Percentiles rank a stretch among this genome's conserved stretches.
Evolutionary conservation across 2,113 vertebrate genomes (phyloP).

Genomic region (Climacteris rufus): DNA sequence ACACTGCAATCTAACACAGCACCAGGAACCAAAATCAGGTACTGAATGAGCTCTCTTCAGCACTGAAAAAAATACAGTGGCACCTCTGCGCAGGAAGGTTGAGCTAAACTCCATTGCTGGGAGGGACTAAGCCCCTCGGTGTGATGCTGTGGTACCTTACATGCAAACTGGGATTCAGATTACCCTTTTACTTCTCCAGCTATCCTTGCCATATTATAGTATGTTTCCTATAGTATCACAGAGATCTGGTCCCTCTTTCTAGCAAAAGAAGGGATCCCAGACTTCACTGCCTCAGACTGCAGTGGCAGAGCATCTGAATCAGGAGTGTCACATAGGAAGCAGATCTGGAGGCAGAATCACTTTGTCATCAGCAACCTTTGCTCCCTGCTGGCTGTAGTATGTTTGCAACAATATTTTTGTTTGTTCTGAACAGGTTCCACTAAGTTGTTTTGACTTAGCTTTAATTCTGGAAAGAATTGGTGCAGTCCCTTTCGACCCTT

Average conservation of each 20-base stretch:
- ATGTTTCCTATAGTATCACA: not conserved
- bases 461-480: not conserved
- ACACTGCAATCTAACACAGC: not conserved
- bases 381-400: not conserved
- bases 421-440: not conserved
- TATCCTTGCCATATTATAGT: not conserved
- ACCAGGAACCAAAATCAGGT: not conserved
- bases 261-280: not conserved
- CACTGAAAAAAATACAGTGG: not conserved
- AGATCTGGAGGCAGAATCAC: not conserved
- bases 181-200: not conserved
- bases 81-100: not conserved
- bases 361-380: not conserved
- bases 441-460: not conserved
- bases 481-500: not conserved
- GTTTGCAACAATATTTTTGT: not conserved
- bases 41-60: not conserved
- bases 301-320: not conserved
- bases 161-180: not conserved
- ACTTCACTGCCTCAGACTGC: fast-evolving
- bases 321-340: not conserved
- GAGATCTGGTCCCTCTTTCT: not conserved
- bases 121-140: not conserved
- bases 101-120: not conserved
- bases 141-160: not conserved